Conservation (phyloP, 2,113 vertebrate species). For the Channa argus region DNA sequence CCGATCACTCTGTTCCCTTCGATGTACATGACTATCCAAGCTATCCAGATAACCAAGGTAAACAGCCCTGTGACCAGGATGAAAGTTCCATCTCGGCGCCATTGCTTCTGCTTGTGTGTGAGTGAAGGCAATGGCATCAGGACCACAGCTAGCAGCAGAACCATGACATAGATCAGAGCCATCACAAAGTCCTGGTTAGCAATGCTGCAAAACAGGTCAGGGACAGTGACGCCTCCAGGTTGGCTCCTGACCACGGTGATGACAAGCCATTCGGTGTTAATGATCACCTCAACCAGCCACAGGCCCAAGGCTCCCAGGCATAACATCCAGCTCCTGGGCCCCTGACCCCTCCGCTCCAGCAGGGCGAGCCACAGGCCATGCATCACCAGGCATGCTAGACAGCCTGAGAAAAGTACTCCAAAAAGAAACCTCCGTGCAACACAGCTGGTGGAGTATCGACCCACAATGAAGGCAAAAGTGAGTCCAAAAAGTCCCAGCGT, state of each 20-base stretch:
- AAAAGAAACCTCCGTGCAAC: slow-evolving; percentile 91
- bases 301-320: slow-evolving; percentile 86
- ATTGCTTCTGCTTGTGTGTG: slow-evolving; percentile 83
- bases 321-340: slow-evolving; percentile 85
- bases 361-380: slow-evolving; percentile 88
- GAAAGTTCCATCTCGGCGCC: slow-evolving; percentile 86
- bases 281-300: slow-evolving; percentile 90
- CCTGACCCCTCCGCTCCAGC: slow-evolving; percentile 79
- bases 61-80: slow-evolving; percentile 85
- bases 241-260: slow-evolving; percentile 83
- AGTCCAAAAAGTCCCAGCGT: slow-evolving; percentile 93
- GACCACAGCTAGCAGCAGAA: slow-evolving; percentile 84
- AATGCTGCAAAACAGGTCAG: slow-evolving; percentile 79
- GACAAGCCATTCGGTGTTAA: slow-evolving; percentile 94
- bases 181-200: slow-evolving; percentile 89
- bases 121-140: slow-evolving; percentile 77
- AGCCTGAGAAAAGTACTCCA: slow-evolving; percentile 89
- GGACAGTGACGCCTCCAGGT: rapidly evolving
- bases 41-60: slow-evolving; percentile 89
- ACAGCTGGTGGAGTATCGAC: slow-evolving; percentile 87
- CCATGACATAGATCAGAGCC: slow-evolving; percentile 93
- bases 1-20: slow-evolving; percentile 79
- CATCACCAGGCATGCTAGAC: slow-evolving; percentile 90
- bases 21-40: slow-evolving; percentile 91
- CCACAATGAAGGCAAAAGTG: slow-evolving; percentile 90